Evolutionary conservation across 2,113 vertebrate genomes (phyloP), one percentile per base, ranked within the genome.

Genomic region (Oxyruncus cristatus): DNA sequence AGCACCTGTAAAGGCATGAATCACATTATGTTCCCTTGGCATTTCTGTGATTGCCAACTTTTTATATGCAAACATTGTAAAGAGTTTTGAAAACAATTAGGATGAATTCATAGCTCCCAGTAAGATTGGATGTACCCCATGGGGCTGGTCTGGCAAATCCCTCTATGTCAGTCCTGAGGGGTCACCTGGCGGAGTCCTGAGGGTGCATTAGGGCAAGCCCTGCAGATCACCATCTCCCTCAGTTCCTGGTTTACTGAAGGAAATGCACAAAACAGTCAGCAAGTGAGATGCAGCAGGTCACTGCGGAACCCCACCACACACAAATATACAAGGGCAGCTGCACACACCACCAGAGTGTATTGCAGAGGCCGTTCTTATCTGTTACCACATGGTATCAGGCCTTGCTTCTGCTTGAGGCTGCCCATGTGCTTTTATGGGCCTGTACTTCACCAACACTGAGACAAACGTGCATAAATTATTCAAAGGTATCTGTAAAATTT

Each of bases 331-430:
- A 62, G 56, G 68, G 63, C 8, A 14, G 61, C 88, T 94, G 88
- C 70, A 80, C 62, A 78, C 49, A 27, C 53, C 3, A 0, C 49
- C 66, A 53, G 78, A 85, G 32, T 52, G 46, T 49, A 86, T 79
- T 71, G 49, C 44, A 65, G 67, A 65, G 44, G 35, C 44, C 4
- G 0, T 92, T 68, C 75, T 86, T 71, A 47, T 89, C 55, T 47
- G 13, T 49, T 67, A 28, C 52, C 30, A 49, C 6, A 5, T 18
- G 19, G 30, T 28, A 82, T 13, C 59, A 79, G 74, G 74, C 20
- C 46, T 37, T 94, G 53, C 85, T 94, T 65, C 85, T 79, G 75
- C 88, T 85, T 83, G 67, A 85, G 79, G 67, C 74, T 93, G 58
- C 71, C 71, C 71, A n/a, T 1, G 3, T 85, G 73, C 88, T 90